Evolutionary conservation across 1,140 invertebrate species (phyloP).

Genomic region (Drosophila yakuba): DNA sequence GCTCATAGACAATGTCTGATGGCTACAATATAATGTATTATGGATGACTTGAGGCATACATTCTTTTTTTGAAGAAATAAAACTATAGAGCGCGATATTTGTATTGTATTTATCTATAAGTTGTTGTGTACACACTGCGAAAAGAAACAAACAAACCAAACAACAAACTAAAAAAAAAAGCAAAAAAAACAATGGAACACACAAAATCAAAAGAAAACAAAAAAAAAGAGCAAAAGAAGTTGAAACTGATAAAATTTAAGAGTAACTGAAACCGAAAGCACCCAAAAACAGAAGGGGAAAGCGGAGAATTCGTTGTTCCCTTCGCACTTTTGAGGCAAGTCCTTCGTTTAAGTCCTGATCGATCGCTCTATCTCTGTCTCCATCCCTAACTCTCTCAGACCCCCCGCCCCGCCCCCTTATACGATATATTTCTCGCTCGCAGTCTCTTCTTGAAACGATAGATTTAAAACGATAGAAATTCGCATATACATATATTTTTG

Average conservation of each 20-base stretch:
- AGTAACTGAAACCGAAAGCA: slow-evolving; percentile 53
- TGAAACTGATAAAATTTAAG: slow-evolving; percentile 78
- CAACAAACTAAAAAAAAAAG: slow-evolving; percentile 32
- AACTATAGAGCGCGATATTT: slow-evolving; percentile 79
- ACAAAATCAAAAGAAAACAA: slow-evolving; percentile 36
- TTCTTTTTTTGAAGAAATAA: slow-evolving; percentile 81
- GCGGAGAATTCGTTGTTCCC: slow-evolving; percentile 26
- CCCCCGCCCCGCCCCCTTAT: slow-evolving; percentile 5
- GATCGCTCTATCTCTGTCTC: slow-evolving; percentile 42
- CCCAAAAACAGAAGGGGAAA: slow-evolving; percentile 13
- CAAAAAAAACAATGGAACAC: slow-evolving; percentile 26
- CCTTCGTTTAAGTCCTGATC: slow-evolving; percentile 33
- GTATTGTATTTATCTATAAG: slow-evolving; percentile 81
- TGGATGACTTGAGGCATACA: slow-evolving; percentile 81
- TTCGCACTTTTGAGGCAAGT: slow-evolving; percentile 31
- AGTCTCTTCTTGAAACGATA: slow-evolving; percentile 42
- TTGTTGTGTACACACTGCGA: slow-evolving; percentile 67
- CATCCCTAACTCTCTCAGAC: slow-evolving; percentile 15
- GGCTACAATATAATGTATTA: slow-evolving; percentile 72
- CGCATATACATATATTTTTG: slow-evolving; percentile 70
- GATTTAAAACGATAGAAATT: slow-evolving; percentile 54
- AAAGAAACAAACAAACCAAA: slow-evolving; percentile 37
- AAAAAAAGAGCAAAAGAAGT: slow-evolving; percentile 69
- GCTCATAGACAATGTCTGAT: slow-evolving; percentile 57
- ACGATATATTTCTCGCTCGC: slow-evolving; percentile 19